A percentile compares a stretch with the other conserved stretches of the same genome.
These are phyloP conservation scores for Sturmia bella DNA, from an alignment of 2,888 invertebrate species.

Conservation along the genomic window DNA sequence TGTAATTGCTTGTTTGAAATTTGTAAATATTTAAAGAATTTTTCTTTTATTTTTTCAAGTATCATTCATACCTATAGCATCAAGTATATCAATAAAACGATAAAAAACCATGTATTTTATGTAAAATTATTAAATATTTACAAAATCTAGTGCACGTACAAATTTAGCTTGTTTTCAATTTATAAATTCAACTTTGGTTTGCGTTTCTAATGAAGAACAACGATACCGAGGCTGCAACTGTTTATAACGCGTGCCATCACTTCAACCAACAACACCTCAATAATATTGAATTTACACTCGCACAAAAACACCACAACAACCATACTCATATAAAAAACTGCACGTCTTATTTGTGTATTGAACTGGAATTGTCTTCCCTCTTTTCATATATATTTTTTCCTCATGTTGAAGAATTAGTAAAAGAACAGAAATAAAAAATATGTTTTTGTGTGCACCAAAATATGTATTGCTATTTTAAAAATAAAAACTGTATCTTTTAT, in stretches of 20 bases:
- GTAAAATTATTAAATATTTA: conserved; percentile 46
- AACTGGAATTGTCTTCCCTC: conserved; percentile 57
- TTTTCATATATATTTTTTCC: conserved; percentile 45
- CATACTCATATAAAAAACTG: conserved; percentile 62
- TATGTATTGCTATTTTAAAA: conserved; percentile 52
- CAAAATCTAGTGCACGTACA: conserved; percentile 58
- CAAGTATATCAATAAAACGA: conserved; percentile 69
- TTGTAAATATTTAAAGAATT: too few relatives aligned
- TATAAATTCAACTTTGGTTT: conserved; percentile 59
- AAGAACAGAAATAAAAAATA: conserved; percentile 44
- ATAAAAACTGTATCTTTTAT: conserved; percentile 56
- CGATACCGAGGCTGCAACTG: conserved; percentile 65
- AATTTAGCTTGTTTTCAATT: conserved; percentile 52
- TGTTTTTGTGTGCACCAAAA: conserved; percentile 16
- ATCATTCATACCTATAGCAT: conserved; percentile 65
- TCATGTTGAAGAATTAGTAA: conserved; percentile 52
- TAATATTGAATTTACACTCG: conserved; percentile 67
- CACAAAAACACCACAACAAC: conserved; percentile 52
- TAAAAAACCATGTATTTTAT: conserved; percentile 68
- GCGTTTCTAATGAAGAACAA: conserved; percentile 53
- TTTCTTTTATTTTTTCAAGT: too few relatives aligned
- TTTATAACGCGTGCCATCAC: conserved; percentile 69
- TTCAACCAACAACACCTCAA: conserved; percentile 69
- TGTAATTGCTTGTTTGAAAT: too few relatives aligned
- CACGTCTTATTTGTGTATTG: conserved; percentile 56